These are phyloP conservation scores for Peucedramus taeniatus DNA, from an alignment of 2,113 vertebrate species.

Conservation along the genomic window DNA sequence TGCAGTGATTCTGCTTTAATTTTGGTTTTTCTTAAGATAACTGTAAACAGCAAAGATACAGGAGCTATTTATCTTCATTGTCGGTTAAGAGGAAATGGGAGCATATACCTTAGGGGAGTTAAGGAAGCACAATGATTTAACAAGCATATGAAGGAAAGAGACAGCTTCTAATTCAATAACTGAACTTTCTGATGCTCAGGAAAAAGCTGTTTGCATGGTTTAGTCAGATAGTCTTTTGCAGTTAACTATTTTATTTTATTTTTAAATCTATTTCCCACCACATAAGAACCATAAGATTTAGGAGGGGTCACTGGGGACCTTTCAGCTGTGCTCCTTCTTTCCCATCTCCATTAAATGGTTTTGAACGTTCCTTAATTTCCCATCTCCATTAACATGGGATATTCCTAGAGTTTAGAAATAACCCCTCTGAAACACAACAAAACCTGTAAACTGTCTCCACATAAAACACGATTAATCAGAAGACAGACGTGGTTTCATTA, in stretches of 20 bases:
- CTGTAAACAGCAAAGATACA: neutral
- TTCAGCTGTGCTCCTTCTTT: neutral
- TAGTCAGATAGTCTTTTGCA: neutral
- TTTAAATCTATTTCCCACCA: neutral
- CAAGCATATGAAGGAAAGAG: neutral
- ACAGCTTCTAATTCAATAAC: conserved; percentile 31
- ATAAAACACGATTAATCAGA: neutral
- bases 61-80: conserved; percentile 37
- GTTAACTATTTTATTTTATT: neutral
- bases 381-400: neutral
- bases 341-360: neutral
- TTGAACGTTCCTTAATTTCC: neutral
- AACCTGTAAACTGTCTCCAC: neutral
- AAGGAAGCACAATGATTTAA: conserved; percentile 21
- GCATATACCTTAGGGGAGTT: neutral
- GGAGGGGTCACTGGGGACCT: neutral
- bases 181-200: neutral
- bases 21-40: conserved; percentile 49
- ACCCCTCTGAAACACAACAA: neutral
- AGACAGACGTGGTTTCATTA: neutral
- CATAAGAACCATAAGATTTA: neutral
- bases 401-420: neutral
- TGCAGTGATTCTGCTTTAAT: neutral
- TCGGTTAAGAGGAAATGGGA: conserved; percentile 12
- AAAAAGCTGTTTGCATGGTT: neutral